Conservation (phyloP, 2,888 invertebrate genomes). For the Drosophila parthenogenetica region DNA sequence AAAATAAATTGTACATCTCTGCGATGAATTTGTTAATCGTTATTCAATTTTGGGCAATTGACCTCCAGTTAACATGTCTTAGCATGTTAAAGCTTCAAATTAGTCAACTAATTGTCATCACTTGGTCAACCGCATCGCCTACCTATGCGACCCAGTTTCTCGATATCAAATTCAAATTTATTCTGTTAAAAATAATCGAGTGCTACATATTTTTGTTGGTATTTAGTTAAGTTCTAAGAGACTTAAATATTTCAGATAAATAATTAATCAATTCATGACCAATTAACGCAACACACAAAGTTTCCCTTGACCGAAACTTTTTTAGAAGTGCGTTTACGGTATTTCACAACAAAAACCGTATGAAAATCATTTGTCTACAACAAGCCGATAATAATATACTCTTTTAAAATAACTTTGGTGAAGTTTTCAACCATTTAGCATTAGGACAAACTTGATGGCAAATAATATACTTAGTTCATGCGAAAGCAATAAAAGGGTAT, state of each 20-base stretch:
- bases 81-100: slow-evolving; percentile 23
- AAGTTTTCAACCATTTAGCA: too few species aligned
- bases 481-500: background rate
- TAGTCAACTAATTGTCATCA: slow-evolving; percentile 12
- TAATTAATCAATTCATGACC: slow-evolving; percentile 52
- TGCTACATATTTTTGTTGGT: background rate
- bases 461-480: too few species aligned
- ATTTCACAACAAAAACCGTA: slow-evolving; percentile 44
- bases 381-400: background rate
- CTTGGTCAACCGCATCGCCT: slow-evolving; percentile 9
- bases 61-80: slow-evolving; percentile 23
- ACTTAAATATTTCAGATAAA: slow-evolving; percentile 33
- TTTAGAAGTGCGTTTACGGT: slow-evolving; percentile 64
- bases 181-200: background rate
- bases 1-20: slow-evolving; percentile 12
- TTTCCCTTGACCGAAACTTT: slow-evolving; percentile 64
- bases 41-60: slow-evolving; percentile 44
- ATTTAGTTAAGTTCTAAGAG: slow-evolving; percentile 31
- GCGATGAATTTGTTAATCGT: slow-evolving; percentile 31
- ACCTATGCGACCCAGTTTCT: slow-evolving; percentile 25
- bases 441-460: too few species aligned
- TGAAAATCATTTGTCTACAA: background rate
- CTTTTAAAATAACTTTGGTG: background rate
- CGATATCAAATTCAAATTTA: slow-evolving; percentile 7
- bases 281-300: slow-evolving; percentile 49